These are phyloP conservation scores for Agraylea sexmaculata DNA, from an alignment of 1,140 invertebrate species.

Conservation along the genomic window DNA sequence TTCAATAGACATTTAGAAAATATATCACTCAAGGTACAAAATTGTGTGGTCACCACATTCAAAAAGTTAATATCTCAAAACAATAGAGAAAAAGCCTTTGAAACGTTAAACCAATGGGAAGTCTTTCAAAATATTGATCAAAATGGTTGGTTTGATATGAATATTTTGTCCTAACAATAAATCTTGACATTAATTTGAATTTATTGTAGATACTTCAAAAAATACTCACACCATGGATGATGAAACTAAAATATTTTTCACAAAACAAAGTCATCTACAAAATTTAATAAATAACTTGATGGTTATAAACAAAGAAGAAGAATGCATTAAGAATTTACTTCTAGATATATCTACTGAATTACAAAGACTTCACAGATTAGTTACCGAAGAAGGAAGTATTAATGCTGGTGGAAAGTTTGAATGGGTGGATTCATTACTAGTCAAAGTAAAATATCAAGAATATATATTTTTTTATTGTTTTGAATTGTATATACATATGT, in stretches of 20 bases:
- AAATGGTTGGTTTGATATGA: constrained; percentile 2
- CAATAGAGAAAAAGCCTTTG: constrained; percentile 16
- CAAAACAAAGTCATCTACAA: constrained; percentile 34
- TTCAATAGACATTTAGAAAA: constrained; percentile 59
- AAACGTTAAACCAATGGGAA: constrained; percentile 20
- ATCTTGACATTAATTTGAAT: constrained; percentile 7
- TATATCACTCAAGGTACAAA: constrained; percentile 34
- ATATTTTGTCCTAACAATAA: constrained; percentile 3
- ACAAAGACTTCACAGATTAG: constrained; percentile 27
- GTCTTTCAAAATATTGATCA: constrained; percentile 10
- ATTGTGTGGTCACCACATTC: constrained; percentile 25
- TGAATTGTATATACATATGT: constrained; percentile 1
- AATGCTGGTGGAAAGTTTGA: constrained; percentile 85
- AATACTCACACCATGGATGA: constrained; percentile 33
- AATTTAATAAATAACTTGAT: constrained; percentile 31
- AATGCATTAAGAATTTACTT: constrained; percentile 17
- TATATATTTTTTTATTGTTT: constrained; percentile 17
- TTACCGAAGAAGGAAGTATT: constrained; percentile 45
- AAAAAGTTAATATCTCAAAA: constrained; percentile 23
- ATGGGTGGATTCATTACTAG: constrained; percentile 92
- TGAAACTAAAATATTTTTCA: constrained; percentile 42
- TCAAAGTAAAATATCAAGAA: constrained; percentile 51
- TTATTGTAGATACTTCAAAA: constrained; percentile 13
- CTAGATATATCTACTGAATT: constrained; percentile 22
- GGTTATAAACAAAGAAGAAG: constrained; percentile 19